Base-by-base conservation (phyloP, 2,888 invertebrate species). In the Corythucha ciliata region DNA sequence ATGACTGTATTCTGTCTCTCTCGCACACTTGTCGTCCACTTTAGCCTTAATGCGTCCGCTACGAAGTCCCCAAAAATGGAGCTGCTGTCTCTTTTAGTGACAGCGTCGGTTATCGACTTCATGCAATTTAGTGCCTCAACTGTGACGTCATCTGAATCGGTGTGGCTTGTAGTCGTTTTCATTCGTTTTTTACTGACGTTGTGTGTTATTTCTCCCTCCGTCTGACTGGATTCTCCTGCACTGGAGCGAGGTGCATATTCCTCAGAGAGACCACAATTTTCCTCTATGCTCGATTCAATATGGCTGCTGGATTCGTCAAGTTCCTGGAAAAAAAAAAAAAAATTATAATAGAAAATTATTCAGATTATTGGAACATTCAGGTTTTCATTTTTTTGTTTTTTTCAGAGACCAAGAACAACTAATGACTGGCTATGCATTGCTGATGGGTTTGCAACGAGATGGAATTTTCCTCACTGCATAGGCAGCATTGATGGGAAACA, bases 401-500 rank as follows among this genome's bases (percentile, higher is more conserved):
- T n/a, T 18, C 10, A 29, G 29, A 29, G 29, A 29, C 36, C 36
- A 7, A 36, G 36, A 36, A 36, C 36, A 36, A 36, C 8, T n/a
- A 36, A 7, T 36, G 36, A 44, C 26, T 44, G 45, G 25, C 3
- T 6, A 29, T 16, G 27, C 20, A 29, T 44, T 12, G 44, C 29
- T 8, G 27, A 44, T 3, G 29, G 29, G 10, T 44, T 44, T 29
- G 26, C 44, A 27, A 29, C 4, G 21, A 44, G 29, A 27, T 44
- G 44, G 44, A 44, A 44, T 44, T 44, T 44, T 29, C 44, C 44
- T 33, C n/a, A 29, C 4, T 29, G 44, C 4, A 6, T 44, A 4
- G 44, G 44, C 29, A 44, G 44, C 16, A 44, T 44, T 29, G 44
- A 44, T 29, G 29, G 44, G 16, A 44, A 44, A n/a, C 44, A 44